Evolutionary conservation across 1,140 invertebrate genomes (phyloP).

Genomic region (Drosophila kepulauana): DNA sequence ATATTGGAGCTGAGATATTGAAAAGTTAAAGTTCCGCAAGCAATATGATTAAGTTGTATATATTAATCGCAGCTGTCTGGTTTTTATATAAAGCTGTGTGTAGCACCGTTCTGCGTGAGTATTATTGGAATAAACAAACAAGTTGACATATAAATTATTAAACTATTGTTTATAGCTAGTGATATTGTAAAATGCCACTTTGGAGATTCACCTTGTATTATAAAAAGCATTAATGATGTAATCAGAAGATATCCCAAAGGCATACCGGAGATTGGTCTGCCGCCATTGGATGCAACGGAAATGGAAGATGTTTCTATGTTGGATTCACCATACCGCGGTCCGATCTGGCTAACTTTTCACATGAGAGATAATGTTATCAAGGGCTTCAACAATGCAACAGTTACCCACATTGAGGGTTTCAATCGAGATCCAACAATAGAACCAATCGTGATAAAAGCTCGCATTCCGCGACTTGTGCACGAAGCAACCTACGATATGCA

Average conservation of each 20-base stretch:
- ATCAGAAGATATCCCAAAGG: slow-evolving; percentile 57
- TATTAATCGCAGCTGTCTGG: slow-evolving; percentile 15
- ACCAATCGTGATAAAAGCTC: slow-evolving; percentile 16
- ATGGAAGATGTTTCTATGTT: slow-evolving; percentile 21
- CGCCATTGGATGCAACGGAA: slow-evolving; percentile 27
- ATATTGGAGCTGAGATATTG: not conserved
- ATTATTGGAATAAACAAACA: not conserved
- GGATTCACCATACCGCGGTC: slow-evolving; percentile 8
- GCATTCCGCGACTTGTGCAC: slow-evolving; percentile 31
- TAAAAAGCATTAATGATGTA: slow-evolving; percentile 50
- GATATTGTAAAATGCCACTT: slow-evolving; percentile 59
- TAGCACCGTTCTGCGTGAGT: slow-evolving; percentile 37
- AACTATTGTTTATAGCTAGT: slow-evolving; percentile 38
- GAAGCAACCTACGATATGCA: slow-evolving; percentile 39
- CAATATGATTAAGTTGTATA: slow-evolving; percentile 27
- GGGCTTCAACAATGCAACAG: slow-evolving; percentile 54
- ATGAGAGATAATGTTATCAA: slow-evolving; percentile 27
- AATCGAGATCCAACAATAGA: slow-evolving; percentile 35
- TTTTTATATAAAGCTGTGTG: not conserved
- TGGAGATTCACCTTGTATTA: slow-evolving; percentile 46
- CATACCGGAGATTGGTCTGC: slow-evolving; percentile 60
- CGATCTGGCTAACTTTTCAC: slow-evolving; percentile 56
- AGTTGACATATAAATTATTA: not conserved
- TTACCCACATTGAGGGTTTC: slow-evolving; percentile 57
- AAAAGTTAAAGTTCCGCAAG: not conserved